Evolutionary conservation across 2,113 vertebrate genomes (phyloP).

Genomic region (Oenanthe melanoleuca): DNA sequence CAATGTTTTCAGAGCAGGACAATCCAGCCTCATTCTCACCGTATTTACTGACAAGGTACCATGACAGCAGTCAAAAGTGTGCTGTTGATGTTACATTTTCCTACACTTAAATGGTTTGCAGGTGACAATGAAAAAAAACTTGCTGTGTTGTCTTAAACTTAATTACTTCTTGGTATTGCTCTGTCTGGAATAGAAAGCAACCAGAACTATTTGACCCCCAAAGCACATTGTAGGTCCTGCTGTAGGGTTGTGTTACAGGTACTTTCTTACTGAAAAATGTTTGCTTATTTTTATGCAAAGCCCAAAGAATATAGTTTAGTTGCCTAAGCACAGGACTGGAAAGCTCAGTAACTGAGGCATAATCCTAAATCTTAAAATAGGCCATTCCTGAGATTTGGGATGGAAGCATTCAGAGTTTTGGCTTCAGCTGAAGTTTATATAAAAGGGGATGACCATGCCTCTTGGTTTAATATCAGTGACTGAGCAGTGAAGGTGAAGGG

Average conservation of each 20-base stretch:
- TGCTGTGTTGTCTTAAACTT: not conserved
- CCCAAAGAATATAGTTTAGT: not conserved
- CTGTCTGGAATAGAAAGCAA: not conserved
- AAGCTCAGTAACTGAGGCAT: not conserved
- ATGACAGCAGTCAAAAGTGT: not conserved
- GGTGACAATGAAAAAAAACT: not conserved
- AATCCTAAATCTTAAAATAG: not conserved
- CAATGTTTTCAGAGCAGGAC: conserved; percentile 97
- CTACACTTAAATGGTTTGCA: not conserved
- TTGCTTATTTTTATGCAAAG: not conserved
- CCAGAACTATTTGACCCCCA: not conserved
- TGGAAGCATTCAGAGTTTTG: not conserved
- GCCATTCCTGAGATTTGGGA: not conserved
- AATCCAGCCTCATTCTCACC: conserved; percentile 97
- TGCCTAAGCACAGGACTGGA: not conserved
- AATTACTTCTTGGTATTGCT: not conserved
- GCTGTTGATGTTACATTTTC: not conserved
- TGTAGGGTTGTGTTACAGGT: not conserved
- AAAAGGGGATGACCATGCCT: not conserved
- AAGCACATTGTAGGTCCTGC: not conserved
- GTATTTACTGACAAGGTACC: conserved; percentile 89
- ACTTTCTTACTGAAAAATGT: not conserved
- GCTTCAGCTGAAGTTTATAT: not conserved
- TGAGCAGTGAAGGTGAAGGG: not conserved
- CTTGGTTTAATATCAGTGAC: not conserved